Percentiles rank a stretch among this genome's conserved stretches.
These are phyloP conservation scores for Graptemys geographica DNA, from an alignment of 2,797 vertebrate genomes.

Conservation along the genomic window DNA sequence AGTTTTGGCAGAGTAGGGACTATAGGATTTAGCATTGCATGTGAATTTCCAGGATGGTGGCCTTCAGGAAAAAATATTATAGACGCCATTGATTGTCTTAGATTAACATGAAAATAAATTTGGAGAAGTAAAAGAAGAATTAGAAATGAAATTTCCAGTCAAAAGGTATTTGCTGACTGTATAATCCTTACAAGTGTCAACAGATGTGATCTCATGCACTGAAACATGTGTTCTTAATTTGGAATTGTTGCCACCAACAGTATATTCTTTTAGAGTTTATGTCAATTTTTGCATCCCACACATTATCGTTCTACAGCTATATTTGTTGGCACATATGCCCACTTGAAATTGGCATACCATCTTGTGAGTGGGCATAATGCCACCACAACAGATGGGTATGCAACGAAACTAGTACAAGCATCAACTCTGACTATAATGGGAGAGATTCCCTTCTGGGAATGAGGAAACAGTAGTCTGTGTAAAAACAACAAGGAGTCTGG, in stretches of 20 bases:
- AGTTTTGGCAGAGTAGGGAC: not conserved
- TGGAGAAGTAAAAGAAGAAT: not conserved
- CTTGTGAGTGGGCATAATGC: conserved; percentile 15
- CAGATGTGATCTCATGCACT: not conserved
- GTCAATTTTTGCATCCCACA: not conserved
- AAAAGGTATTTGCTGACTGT: not conserved
- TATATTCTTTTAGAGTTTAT: conserved; percentile 19
- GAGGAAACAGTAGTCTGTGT: not conserved
- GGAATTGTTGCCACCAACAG: not conserved
- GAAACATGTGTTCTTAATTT: not conserved
- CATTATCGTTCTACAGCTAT: not conserved
- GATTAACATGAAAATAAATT: fast-evolving
- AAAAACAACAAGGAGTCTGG: too few species aligned
- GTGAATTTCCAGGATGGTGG: not conserved
- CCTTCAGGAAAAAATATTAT: not conserved
- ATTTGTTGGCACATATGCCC: not conserved
- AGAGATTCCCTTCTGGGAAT: conserved; percentile 7
- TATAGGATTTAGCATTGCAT: not conserved
- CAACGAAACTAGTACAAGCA: conserved; percentile 11
- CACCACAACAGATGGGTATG: conserved; percentile 52
- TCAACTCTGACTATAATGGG: not conserved
- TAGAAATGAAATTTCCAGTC: not conserved
- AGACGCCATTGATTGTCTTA: fast-evolving
- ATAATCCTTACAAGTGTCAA: not conserved
- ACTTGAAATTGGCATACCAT: not conserved